A percentile compares a stretch with the other conserved stretches of the same genome.
Evolutionary conservation across 2,797 vertebrate genomes (phyloP).

Genomic region (Gymnothorax reevesii): DNA sequence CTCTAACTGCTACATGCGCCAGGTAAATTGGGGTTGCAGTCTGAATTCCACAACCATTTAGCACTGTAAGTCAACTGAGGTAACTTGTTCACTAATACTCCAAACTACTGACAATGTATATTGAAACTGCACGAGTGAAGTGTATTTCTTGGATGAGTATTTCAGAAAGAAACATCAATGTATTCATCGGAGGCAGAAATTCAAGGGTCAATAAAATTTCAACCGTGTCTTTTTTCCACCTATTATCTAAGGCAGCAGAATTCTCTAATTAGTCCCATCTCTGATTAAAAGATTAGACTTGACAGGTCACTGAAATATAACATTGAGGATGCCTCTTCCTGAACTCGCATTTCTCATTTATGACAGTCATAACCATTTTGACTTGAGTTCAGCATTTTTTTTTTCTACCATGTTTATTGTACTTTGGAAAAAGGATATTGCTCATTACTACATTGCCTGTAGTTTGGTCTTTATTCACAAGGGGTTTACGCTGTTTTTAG

Average conservation of each 20-base stretch:
- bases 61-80: not conserved
- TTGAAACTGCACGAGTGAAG: not conserved
- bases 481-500: not conserved
- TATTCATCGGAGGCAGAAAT: not conserved
- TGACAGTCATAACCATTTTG: not conserved
- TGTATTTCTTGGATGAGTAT: not conserved
- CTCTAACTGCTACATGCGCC: not conserved
- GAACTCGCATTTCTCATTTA: no score
- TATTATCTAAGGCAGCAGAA: no score
- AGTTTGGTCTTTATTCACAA: not conserved
- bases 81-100: not conserved
- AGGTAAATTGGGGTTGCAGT: not conserved
- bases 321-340: no score
- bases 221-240: no score
- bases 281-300: no score
- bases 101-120: not conserved
- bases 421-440: not conserved
- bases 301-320: no score
- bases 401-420: not conserved
- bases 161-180: not conserved
- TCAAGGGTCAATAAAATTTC: no score
- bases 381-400: not conserved
- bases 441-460: not conserved
- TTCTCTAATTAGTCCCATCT: no score
- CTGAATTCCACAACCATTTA: not conserved